A percentile compares a stretch with the other conserved stretches of the same genome.
Evolutionary conservation across 2,113 vertebrate species (phyloP).

Genomic region (Hepsetus odoe): DNA sequence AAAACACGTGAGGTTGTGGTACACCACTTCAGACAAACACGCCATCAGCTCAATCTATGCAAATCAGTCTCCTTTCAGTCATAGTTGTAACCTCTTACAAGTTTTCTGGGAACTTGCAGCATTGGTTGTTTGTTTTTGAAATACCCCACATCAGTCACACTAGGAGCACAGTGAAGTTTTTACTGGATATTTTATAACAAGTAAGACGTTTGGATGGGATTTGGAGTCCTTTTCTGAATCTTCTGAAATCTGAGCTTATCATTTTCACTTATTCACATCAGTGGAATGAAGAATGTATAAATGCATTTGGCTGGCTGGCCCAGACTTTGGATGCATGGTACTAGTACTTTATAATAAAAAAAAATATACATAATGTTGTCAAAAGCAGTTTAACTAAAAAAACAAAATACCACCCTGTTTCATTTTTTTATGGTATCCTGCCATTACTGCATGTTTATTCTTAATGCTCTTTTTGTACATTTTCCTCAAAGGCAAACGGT

Average conservation of each 20-base stretch:
- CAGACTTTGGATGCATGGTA: not conserved
- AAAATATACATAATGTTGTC: too few relatives aligned
- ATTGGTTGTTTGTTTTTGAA: not conserved
- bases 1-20: slow-evolving; percentile 37
- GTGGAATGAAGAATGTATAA: slow-evolving; percentile 12
- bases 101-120: slow-evolving; percentile 57
- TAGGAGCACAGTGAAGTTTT: slow-evolving; percentile 38
- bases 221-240: not conserved
- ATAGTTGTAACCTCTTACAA: slow-evolving; percentile 61
- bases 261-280: slow-evolving; percentile 5
- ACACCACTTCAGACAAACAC: slow-evolving; percentile 70
- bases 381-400: too few relatives aligned
- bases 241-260: slow-evolving; percentile 13
- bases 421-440: too few relatives aligned
- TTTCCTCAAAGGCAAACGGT: slow-evolving; percentile 76
- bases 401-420: too few relatives aligned
- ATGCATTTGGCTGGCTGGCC: not conserved
- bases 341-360: too few relatives aligned
- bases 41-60: slow-evolving; percentile 59
- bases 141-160: slow-evolving; percentile 7
- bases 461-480: slow-evolving; percentile 23
- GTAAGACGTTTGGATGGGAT: not conserved
- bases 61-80: slow-evolving; percentile 61
- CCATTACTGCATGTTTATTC: not conserved
- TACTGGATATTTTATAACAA: not conserved